Base-by-base conservation (phyloP, 92 coral and sea anemone species). In the Meandrina meandrites region DNA sequence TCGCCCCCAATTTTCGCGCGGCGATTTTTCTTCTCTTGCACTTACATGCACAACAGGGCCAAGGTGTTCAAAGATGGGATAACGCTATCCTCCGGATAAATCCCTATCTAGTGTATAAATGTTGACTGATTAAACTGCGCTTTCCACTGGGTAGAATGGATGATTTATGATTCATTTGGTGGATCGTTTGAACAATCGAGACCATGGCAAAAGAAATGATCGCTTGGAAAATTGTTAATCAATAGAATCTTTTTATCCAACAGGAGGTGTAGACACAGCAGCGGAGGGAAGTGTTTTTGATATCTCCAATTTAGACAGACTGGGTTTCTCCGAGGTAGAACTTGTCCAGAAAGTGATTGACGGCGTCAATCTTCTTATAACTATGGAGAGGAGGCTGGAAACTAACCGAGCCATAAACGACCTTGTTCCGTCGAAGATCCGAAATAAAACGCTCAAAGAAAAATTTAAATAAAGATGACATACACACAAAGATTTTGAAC, bases 251-350 rank as follows among this genome's bases (percentile, higher is more conserved):
- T 37, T 56, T 40, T 6, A 24, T 22, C 35, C 70, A 28, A 31
- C 81, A 94, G 97, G 99, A n/a, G 99, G 99, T 34, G 99, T 97
- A 37, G 99, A 97, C 91, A 97, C 99, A n/a, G 99, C 98, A 30
- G 99, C 99, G 3, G 92, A 95, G 7, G 99, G 99, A 10, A 91
- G 94, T 21, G 92, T 84, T 31, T 97, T 92, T 79, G 99, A 97
- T 83, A 97, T 97, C 86, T 97, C 99, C 62, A 97, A 97, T 85
- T 82, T 96, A 22, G 99, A 97, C 86, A 96, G 99, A 15, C 96
- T 97, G 24, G 99, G 99, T 10, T 93, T 90, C 94, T 97, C 99
- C 6, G 99, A 97, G 69, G 99, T 97, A 72, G 98, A 97, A 76
- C 93, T 97, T 19, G 99, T 97, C 56, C 99, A 97, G 91, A 87